These are phyloP conservation scores for Aleiodes leptofemur DNA, from an alignment of 2,888 invertebrate genomes.

Conservation along the genomic window DNA sequence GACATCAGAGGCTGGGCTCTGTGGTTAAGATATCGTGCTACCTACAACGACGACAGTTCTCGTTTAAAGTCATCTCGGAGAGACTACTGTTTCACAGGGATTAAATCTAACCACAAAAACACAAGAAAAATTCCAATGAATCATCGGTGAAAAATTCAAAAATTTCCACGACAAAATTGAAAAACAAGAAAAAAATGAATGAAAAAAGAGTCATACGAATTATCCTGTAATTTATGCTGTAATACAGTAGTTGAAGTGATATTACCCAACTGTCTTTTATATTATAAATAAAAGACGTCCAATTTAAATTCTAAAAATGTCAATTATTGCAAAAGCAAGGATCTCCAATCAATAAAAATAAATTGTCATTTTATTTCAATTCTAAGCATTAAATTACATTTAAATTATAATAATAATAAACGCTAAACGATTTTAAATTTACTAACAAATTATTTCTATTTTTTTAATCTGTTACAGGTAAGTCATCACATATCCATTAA, in stretches of 20 bases:
- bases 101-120: neutral
- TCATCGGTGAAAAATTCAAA: neutral
- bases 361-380: too few relatives aligned
- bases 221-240: neutral
- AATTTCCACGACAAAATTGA: too few relatives aligned
- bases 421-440: slow-evolving; percentile 3
- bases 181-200: too few relatives aligned
- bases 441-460: slow-evolving; percentile 30
- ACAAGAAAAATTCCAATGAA: slow-evolving; percentile 9
- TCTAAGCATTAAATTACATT: too few relatives aligned
- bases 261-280: too few relatives aligned
- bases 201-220: slow-evolving; percentile 3
- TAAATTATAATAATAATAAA: neutral
- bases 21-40: slow-evolving; percentile 20
- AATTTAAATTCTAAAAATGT: too few relatives aligned
- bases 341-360: too few relatives aligned
- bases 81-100: slow-evolving; percentile 25
- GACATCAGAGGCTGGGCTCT: slow-evolving; percentile 16
- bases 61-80: slow-evolving; percentile 13
- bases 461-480: slow-evolving; percentile 68
- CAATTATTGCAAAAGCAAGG: too few relatives aligned
- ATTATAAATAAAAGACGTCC: too few relatives aligned
- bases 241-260: neutral
- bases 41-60: slow-evolving; percentile 13
- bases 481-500: slow-evolving; percentile 55